Base-by-base conservation (phyloP, 2,888 invertebrate genomes). In the Drosophila flavopinicola region DNA sequence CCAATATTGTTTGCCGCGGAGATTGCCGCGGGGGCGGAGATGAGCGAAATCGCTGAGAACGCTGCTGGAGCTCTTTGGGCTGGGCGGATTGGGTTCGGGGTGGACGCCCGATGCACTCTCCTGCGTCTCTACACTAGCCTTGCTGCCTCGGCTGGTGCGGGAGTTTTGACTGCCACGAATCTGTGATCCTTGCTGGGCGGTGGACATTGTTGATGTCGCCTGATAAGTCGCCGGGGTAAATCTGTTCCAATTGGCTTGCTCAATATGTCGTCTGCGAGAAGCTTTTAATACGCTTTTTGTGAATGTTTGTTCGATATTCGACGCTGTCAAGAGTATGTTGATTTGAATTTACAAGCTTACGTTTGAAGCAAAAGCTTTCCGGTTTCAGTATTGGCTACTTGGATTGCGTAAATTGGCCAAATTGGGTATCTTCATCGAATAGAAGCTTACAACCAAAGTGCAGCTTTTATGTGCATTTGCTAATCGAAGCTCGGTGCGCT, bases 1-100 rank as follows among this genome's bases (percentile, higher is more conserved):
- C 91, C 91, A 91, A 59, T 90, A 89, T 0, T 71, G 42, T 47
- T 85, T 77, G 17, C 79, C 65, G 3, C 27, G 44, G 1, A 85
- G 56, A 0, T 24, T 63, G 1, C 61, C 56, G 0, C 85, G 69
- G 0, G 56, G 49, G 0, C 48, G 53, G 13, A 82, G 59, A 37
- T 70, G 48, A 0, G 72, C 75, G 7, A 64, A 59, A 1, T 74
- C 59, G 13, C 77, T 84, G 4, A 76, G 51, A 1, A 60, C 47
- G 4, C 58, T 63, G 58, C 44, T 67, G 1, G 79, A 72, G 9
- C 61, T 49, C 9, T 44, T 37, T 9, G 33, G 20, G 9, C 2
- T 9, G n/a, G 6, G 7, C 11, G 17, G 11, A 2, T 9, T 42
- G 3, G 0, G 9, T 6, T 33, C 20, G 0, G 30, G 11, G 3